Base-by-base conservation (phyloP, 2,113 vertebrate genomes). In the Reinhardtius hippoglossoides region DNA sequence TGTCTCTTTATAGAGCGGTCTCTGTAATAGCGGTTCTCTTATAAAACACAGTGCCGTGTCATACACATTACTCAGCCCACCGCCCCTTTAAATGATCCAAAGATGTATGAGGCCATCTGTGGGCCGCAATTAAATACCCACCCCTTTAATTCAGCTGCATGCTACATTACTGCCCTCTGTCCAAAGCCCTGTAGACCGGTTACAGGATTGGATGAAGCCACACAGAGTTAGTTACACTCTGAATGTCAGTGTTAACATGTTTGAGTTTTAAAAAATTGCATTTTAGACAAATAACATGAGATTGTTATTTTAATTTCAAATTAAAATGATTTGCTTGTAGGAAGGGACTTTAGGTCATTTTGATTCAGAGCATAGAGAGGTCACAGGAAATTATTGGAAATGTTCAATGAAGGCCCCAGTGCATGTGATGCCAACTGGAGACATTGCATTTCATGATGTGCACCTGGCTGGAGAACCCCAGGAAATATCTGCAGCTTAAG, bases 101-200 rank as follows among this genome's bases (percentile, higher is more conserved):
- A 91, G 90, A 90, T 87, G 87, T 85, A 92, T 78, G 88, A 85
- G 88, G 87, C 87, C 89, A 93, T 92, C 89, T 91, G 90, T 74
- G 86, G 84, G 84, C 79, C 71, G 37, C 92, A 93, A 92, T 93
- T 93, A 92, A 93, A 93, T 83, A 83, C 74, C 73, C 81, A 64
- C 83, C 88, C 86, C 82, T 90, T 91, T 92, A 91, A 93, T 91
- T 92, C 86, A 73, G 82, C 83, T 81, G 85, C 87, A 89, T 88
- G 92, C 87, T 88, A 90, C 91, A 88, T 92, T 88, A 87, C 81
- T 85, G 35, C 79, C 69, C 80, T 76, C 71, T 61, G 66, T 84
- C 87, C 81, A 80, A 76, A 74, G 75, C 70, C 67, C 78, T 64
- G 76, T 52, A 76, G 82, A 80, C 83, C 73, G 71, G 78, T 78